Evolutionary conservation across 2,888 invertebrate species (phyloP).

Genomic region (Cepaea hortensis): DNA sequence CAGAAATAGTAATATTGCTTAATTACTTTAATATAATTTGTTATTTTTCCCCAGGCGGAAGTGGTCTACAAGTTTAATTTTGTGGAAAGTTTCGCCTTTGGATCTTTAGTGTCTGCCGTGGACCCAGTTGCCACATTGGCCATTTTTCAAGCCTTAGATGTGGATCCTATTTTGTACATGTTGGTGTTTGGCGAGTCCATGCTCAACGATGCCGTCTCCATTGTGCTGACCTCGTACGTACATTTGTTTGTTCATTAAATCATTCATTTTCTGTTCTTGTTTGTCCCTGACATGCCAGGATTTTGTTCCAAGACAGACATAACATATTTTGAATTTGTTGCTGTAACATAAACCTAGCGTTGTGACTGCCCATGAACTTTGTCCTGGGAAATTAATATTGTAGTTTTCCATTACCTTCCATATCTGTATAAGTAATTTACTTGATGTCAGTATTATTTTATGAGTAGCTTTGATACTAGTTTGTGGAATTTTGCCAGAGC

Average conservation of each 20-base stretch:
- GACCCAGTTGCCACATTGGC: constrained; percentile 99
- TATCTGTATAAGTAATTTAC: too few relatives aligned
- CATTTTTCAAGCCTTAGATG: constrained; percentile 97
- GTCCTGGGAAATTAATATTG: too few relatives aligned
- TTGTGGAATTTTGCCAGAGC: too few relatives aligned
- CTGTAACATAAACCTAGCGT: too few relatives aligned
- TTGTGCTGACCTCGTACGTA: constrained; percentile 90
- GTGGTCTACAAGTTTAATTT: constrained; percentile 92
- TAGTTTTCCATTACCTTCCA: too few relatives aligned
- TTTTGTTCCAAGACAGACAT: not conserved
- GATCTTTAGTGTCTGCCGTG: constrained; percentile 97
- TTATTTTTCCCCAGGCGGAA: constrained; percentile 76
- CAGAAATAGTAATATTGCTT: too few relatives aligned
- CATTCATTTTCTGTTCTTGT: not conserved
- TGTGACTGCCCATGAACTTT: too few relatives aligned
- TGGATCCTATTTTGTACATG: constrained; percentile 98
- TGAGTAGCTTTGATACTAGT: too few relatives aligned
- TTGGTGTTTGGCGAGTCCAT: constrained; percentile 97
- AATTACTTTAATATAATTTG: too few relatives aligned
- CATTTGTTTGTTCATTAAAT: not conserved
- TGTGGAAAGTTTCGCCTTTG: constrained; percentile 98
- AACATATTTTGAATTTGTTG: not conserved
- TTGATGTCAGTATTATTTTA: too few relatives aligned
- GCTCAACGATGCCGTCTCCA: constrained; percentile 98
- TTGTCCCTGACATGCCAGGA: not conserved